Conservation (phyloP, 2,113 vertebrate species). For the Myxocyprinus asiaticus region DNA sequence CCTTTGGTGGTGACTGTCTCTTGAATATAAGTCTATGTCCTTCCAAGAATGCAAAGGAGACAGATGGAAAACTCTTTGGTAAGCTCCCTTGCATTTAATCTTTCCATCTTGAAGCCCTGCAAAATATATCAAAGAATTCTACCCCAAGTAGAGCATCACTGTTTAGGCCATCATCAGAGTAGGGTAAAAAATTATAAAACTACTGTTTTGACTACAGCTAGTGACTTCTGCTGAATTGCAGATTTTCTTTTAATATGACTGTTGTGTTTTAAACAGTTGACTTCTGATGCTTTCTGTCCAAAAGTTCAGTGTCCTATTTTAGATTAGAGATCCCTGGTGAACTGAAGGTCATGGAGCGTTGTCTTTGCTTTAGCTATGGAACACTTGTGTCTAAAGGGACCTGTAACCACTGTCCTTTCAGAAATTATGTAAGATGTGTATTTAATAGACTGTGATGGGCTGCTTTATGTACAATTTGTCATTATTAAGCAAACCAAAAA, state of each 20-base stretch:
- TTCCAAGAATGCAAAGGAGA: slow-evolving; percentile 38
- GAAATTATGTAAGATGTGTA: background rate
- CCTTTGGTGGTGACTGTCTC: background rate
- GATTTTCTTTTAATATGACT: slow-evolving; percentile 19
- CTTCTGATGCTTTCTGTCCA: background rate
- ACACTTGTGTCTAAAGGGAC: background rate
- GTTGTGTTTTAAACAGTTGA: background rate
- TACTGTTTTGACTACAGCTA: slow-evolving; percentile 46
- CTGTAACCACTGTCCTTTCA: background rate
- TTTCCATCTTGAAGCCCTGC: slow-evolving; percentile 30
- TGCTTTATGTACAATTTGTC: too few species aligned
- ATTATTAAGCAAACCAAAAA: too few species aligned
- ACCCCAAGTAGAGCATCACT: slow-evolving; percentile 7
- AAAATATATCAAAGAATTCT: slow-evolving; percentile 47
- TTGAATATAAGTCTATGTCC: slow-evolving; percentile 8
- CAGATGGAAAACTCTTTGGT: slow-evolving; percentile 41
- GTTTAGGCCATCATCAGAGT: slow-evolving; percentile 35
- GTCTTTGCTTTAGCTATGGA: background rate
- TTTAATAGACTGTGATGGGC: background rate
- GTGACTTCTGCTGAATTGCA: slow-evolving; percentile 36
- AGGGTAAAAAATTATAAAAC: slow-evolving; percentile 13
- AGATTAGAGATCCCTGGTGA: background rate
- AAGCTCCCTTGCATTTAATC: slow-evolving; percentile 26
- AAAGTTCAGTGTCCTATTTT: background rate
- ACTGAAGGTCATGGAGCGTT: background rate